Conservation (phyloP, 2,797 vertebrate genomes). For the Cryptoprocta ferox region DNA sequence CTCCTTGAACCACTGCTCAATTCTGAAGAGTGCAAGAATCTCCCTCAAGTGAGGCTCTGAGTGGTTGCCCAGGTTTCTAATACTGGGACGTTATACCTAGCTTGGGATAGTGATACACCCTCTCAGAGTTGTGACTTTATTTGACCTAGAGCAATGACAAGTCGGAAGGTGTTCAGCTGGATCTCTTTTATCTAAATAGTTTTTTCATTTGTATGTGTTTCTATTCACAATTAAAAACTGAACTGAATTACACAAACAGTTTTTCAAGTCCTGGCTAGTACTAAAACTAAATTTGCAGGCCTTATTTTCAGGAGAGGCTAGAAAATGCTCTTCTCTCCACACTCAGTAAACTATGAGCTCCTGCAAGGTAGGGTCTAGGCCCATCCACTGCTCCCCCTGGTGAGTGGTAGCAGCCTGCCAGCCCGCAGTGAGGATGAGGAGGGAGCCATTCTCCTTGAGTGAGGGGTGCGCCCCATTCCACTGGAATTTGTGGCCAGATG, state of each 20-base stretch:
- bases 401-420: too few species aligned
- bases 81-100: background rate
- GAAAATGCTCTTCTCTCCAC: background rate
- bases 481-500: background rate
- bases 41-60: background rate
- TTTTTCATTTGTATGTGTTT: background rate
- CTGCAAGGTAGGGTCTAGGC: too few species aligned
- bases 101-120: background rate
- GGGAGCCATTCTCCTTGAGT: background rate
- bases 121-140: background rate
- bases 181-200: background rate
- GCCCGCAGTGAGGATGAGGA: background rate
- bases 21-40: background rate
- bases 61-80: background rate
- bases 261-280: background rate
- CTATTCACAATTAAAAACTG: background rate
- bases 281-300: background rate
- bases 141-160: background rate
- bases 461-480: background rate
- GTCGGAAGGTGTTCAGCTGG: background rate
- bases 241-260: background rate
- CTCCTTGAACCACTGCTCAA: conserved; percentile 1
- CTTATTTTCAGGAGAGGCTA: background rate
- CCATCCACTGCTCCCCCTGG: background rate
- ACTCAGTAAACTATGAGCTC: background rate